Evolutionary conservation across 2,888 invertebrate species (phyloP).

Genomic region (Dione vanillae): DNA sequence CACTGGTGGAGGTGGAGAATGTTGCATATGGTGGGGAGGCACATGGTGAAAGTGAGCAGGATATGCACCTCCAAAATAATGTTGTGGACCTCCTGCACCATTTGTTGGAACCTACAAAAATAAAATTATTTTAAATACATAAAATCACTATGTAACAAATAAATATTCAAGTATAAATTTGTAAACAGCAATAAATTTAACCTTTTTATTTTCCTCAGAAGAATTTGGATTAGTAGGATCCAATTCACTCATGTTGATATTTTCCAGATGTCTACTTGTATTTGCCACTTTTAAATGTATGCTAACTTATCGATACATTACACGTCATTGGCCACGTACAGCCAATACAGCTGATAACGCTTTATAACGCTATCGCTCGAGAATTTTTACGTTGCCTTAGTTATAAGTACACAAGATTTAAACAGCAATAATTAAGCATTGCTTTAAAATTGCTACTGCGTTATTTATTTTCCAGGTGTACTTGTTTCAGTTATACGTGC

Average conservation of each 20-base stretch:
- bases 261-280: conserved; percentile 35
- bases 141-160: not conserved
- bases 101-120: conserved; percentile 86
- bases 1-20: conserved; percentile 87
- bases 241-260: conserved; percentile 59
- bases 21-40: conserved; percentile 86
- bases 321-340: conserved; percentile 75
- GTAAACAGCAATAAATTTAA: conserved; percentile 39
- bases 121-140: conserved; percentile 32
- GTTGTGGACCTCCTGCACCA: conserved; percentile 88
- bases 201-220: conserved; percentile 57
- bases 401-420: conserved; percentile 55
- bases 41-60: conserved; percentile 84
- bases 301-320: conserved; percentile 39
- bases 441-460: conserved; percentile 60
- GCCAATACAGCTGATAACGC: conserved; percentile 73
- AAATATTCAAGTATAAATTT: not conserved
- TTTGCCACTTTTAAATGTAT: conserved; percentile 39
- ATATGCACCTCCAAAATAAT: conserved; percentile 86
- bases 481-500: conserved; percentile 53
- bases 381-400: conserved; percentile 53
- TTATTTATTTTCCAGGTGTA: conserved; percentile 49
- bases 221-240: conserved; percentile 52
- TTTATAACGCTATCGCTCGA: conserved; percentile 34
- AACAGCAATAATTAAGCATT: conserved; percentile 48